A percentile compares a stretch with the other conserved stretches of the same genome.
These are phyloP conservation scores for Parthenolecanium corni DNA, from an alignment of 2,888 invertebrate species.

Conservation along the genomic window DNA sequence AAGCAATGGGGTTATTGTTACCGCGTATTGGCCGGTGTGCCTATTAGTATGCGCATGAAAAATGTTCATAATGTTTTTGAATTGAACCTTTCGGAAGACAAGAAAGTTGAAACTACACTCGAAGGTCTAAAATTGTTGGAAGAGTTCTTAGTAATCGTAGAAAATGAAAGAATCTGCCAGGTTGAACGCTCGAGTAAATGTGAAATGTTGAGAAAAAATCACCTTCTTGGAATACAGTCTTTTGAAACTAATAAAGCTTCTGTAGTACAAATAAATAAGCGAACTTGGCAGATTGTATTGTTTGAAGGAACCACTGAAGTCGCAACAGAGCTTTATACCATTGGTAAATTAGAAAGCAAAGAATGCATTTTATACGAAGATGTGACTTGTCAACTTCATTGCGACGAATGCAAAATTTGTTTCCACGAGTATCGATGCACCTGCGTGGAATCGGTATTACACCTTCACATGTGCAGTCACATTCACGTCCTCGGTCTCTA, in stretches of 20 bases:
- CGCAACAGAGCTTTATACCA: no score
- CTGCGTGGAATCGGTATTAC: neutral
- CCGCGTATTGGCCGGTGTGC: neutral
- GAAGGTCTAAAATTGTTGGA: neutral
- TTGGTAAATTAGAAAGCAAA: no score
- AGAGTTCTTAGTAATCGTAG: neutral
- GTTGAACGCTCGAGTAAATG: neutral
- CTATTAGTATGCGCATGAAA: neutral
- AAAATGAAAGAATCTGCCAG: neutral
- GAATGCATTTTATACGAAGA: no score
- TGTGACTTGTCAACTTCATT: neutral
- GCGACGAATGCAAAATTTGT: neutral
- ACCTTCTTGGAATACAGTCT: neutral
- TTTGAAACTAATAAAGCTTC: neutral
- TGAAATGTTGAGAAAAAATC: neutral
- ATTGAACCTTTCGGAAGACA: neutral
- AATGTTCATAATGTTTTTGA: neutral
- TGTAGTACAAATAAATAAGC: neutral
- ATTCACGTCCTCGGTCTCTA: neutral
- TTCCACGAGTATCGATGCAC: slow-evolving; percentile 7
- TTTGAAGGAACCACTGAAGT: neutral
- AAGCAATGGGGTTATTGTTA: slow-evolving; percentile 21
- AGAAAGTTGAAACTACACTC: neutral
- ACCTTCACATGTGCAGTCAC: neutral
- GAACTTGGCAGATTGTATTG: neutral